Conservation (phyloP, 1,140 invertebrate species). For the Musca domestica region DNA sequence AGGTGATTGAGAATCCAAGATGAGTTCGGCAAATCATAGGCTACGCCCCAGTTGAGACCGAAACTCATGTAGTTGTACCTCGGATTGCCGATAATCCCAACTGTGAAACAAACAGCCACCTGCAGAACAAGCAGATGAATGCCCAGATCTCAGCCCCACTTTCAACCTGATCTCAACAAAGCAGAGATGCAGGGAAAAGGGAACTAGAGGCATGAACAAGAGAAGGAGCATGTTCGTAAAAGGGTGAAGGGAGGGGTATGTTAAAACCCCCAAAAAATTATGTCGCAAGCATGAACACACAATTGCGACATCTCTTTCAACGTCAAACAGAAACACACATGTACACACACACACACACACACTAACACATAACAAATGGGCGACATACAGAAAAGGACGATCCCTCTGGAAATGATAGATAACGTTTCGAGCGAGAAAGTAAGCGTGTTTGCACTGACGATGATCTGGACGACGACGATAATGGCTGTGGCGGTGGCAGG, state of each 20-base stretch:
- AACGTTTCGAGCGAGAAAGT: constrained; percentile 45
- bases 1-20: constrained; percentile 60
- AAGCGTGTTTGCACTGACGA: constrained; percentile 27
- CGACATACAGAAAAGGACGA: constrained; percentile 48
- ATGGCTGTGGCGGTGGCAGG: constrained; percentile 34
- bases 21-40: constrained; percentile 71
- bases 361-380: neutral
- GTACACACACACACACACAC: neutral
- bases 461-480: constrained; percentile 25
- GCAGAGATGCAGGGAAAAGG: neutral
- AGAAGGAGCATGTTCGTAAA: too few relatives aligned
- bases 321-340: too few relatives aligned
- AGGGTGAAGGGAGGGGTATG: too few relatives aligned
- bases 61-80: constrained; percentile 44
- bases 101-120: constrained; percentile 49
- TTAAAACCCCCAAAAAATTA: too few relatives aligned
- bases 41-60: constrained; percentile 68
- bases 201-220: too few relatives aligned
- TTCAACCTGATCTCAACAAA: neutral
- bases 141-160: neutral
- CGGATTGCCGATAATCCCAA: constrained; percentile 51
- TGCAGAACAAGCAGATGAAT: constrained; percentile 25
- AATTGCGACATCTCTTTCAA: too few relatives aligned
- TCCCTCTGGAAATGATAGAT: constrained; percentile 54
- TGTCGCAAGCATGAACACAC: too few relatives aligned